Percentiles rank a stretch among this genome's conserved stretches.
Evolutionary conservation across 1,140 invertebrate genomes (phyloP).

Genomic region (Palaemon carinicauda): DNA sequence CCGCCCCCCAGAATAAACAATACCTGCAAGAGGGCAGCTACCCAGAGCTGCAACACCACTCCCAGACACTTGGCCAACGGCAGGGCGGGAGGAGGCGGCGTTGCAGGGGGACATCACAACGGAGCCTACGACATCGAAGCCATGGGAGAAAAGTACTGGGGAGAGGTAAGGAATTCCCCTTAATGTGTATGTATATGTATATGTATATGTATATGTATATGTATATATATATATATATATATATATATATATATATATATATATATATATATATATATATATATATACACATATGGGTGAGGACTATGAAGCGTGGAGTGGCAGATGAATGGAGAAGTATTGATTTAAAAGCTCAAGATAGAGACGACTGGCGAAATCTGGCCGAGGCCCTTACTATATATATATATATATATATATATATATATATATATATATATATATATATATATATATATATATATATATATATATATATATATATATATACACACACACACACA

Average conservation of each 20-base stretch:
- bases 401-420: background rate
- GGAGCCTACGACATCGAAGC: constrained; percentile 28
- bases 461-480: too few relatives aligned
- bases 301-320: too few relatives aligned
- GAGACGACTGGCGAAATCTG: too few relatives aligned
- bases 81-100: background rate
- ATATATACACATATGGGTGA: too few relatives aligned
- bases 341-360: too few relatives aligned
- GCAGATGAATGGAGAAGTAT: too few relatives aligned
- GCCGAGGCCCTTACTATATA: too few relatives aligned
- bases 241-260: too few relatives aligned
- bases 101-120: background rate
- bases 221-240: background rate
- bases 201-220: background rate
- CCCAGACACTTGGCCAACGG: constrained; percentile 44
- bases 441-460: too few relatives aligned
- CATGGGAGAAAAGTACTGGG: constrained; percentile 45
- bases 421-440: background rate
- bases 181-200: too few relatives aligned
- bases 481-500: too few relatives aligned
- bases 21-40: background rate
- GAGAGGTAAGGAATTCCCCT: constrained; percentile 26
- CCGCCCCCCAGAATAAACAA: background rate
- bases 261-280: too few relatives aligned
- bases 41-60: constrained; percentile 35